phyloP scores from a whole-genome alignment of 2,797 vertebrate genomes.

The Huso huso region DNA sequence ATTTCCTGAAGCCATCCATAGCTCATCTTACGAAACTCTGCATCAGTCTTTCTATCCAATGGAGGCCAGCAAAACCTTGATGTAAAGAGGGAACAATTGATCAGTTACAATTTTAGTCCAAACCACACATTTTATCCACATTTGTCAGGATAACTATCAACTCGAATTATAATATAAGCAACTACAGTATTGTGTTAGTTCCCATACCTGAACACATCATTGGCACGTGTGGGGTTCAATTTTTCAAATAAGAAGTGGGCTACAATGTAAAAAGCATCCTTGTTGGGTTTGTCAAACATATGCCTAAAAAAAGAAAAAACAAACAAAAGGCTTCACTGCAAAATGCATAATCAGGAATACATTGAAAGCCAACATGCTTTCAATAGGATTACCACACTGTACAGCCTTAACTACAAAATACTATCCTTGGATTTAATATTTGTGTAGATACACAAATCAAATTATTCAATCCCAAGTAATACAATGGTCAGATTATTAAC shows the following conservation, averaged over 20 bases:
- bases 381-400: too few relatives aligned
- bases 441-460: too few relatives aligned
- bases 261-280: slow-evolving; percentile 51
- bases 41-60: slow-evolving; percentile 49
- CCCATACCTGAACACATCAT: slow-evolving; percentile 58
- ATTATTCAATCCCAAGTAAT: too few relatives aligned
- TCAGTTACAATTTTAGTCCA: too few relatives aligned
- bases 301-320: slow-evolving; percentile 41
- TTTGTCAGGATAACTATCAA: too few relatives aligned
- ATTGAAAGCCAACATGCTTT: not conserved
- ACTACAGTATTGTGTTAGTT: not conserved
- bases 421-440: too few relatives aligned
- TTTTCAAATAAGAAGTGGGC: slow-evolving; percentile 67
- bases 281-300: slow-evolving; percentile 74
- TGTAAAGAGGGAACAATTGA: slow-evolving; percentile 5
- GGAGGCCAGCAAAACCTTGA: slow-evolving; percentile 62
- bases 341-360: not conserved
- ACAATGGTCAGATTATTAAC: too few relatives aligned
- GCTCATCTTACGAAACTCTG: slow-evolving; percentile 65
- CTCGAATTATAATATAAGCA: too few relatives aligned
- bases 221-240: slow-evolving; percentile 50
- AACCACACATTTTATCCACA: too few relatives aligned
- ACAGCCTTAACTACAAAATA: too few relatives aligned
- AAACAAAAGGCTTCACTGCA: not conserved
- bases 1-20: slow-evolving; percentile 74